A percentile compares a stretch with the other conserved stretches of the same genome.
Conservation (phyloP, 2,113 vertebrate genomes). For the Phalacrocorax aristotelis region DNA sequence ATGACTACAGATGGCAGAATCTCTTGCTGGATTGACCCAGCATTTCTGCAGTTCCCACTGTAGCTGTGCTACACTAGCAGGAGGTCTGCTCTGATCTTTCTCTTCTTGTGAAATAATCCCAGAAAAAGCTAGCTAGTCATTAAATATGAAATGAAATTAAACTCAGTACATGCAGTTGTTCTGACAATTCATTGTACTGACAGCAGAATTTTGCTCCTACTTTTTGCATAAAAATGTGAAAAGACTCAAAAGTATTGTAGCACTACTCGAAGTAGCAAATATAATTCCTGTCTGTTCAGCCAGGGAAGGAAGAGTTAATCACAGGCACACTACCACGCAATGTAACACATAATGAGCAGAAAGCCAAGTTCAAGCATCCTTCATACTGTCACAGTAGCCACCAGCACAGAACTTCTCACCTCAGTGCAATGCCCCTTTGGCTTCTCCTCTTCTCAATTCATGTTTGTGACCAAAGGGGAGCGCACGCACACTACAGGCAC, state of each 20-base stretch:
- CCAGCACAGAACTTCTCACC: not conserved
- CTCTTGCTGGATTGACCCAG: not conserved
- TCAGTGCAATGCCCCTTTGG: not conserved
- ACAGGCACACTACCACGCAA: not conserved
- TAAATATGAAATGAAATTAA: slow-evolving; percentile 61
- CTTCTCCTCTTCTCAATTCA: not conserved
- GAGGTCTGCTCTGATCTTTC: slow-evolving; percentile 51
- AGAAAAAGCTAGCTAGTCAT: slow-evolving; percentile 40
- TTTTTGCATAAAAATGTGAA: not conserved
- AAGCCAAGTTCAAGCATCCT: not conserved
- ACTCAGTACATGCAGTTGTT: slow-evolving; percentile 20
- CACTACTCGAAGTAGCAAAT: not conserved
- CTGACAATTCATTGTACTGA: slow-evolving; percentile 21
- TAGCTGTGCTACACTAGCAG: slow-evolving; percentile 17
- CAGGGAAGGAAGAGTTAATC: not conserved
- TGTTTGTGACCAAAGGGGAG: not conserved
- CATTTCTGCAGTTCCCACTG: not conserved
- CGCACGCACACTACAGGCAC: not conserved
- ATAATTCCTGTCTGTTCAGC: not conserved
- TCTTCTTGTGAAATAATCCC: slow-evolving; percentile 19
- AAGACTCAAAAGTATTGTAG: not conserved
- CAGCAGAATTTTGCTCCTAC: slow-evolving; percentile 26
- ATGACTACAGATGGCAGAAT: not conserved
- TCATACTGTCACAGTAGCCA: not conserved
- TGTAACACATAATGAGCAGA: not conserved